Base-by-base conservation (phyloP, 2,797 vertebrate species). In the Salarias fasciatus region DNA sequence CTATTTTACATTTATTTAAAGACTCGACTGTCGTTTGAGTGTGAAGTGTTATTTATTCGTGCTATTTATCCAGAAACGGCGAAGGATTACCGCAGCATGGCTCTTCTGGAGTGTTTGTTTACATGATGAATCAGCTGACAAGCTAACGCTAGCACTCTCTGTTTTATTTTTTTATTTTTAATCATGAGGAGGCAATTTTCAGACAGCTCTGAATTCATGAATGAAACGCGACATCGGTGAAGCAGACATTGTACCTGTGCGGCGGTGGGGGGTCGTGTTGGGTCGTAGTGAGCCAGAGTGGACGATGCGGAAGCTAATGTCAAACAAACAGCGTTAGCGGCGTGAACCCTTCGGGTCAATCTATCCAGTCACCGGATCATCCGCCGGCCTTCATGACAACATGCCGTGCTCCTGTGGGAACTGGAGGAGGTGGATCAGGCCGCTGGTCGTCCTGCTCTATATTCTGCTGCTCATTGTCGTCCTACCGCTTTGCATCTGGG, bases 381-480 rank as follows among this genome's bases (percentile, higher is more conserved):
- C 11, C 53, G 58, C 35, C 69, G 56, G 46, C 44, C 65, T 80
- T 57, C 41, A 69, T 74, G 80, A 44, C 55, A 91, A 71, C 29
- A 98, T 99, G 96, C 95, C 97, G 58, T 97, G 95, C 87, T 96
- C 96, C 36, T 97, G 93, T 87, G 95, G 94, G 50, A 96, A 98
- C 89, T 99, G 97, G 97, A 95, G 95, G 68, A 91, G 94, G 59
- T 99, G 96, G 97, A 99, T 99, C 59, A 94, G 96, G 53, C 96
- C 96, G 14, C 86, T 99, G 80, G 95, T 96, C 33, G 93, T 95
- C 24, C 63, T 96, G 18, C 62, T 98, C 38, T 99, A 99, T 60
- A 88, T 96, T 24, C 70, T 94, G 75, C 86, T 95, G 60, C 83
- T 98, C 8, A 59, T 97, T 53, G 93, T 97, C 57, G 94, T 94